A percentile compares a stretch with the other conserved stretches of the same genome.
phyloP scores from a whole-genome alignment of 1,140 invertebrate species.

The Eumaeus atala region DNA sequence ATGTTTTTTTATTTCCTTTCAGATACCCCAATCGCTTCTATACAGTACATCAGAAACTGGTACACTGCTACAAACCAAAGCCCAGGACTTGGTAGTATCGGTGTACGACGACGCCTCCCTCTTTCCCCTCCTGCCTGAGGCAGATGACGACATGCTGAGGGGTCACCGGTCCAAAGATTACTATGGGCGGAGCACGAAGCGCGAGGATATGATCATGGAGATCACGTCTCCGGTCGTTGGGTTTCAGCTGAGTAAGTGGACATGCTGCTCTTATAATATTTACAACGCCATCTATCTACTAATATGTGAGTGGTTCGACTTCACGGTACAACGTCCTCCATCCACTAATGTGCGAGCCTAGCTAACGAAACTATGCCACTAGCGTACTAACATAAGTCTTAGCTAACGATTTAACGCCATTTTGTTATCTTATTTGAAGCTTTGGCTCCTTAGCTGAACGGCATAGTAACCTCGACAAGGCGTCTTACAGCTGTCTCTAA shows the following conservation, averaged over 20 bases:
- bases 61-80: constrained; percentile 33
- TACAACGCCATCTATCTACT: neutral
- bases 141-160: constrained; percentile 29
- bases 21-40: constrained; percentile 80
- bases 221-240: constrained; percentile 59
- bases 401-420: too few species aligned
- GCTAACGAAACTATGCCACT: too few species aligned
- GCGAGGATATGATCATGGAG: constrained; percentile 63
- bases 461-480: too few species aligned
- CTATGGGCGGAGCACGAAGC: constrained; percentile 54
- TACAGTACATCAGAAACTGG: constrained; percentile 56
- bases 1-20: constrained; percentile 50
- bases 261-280: neutral
- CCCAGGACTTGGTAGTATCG: constrained; percentile 79
- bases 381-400: too few species aligned
- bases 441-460: too few species aligned
- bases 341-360: too few species aligned
- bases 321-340: too few species aligned
- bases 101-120: constrained; percentile 82
- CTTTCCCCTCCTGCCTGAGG: constrained; percentile 74
- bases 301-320: too few species aligned
- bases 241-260: constrained; percentile 48
- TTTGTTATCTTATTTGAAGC: too few species aligned
- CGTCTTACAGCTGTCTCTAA: too few species aligned
- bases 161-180: constrained; percentile 54